These are phyloP conservation scores for Anarsia innoxiella DNA, from an alignment of 2,888 invertebrate species.

Conservation along the genomic window DNA sequence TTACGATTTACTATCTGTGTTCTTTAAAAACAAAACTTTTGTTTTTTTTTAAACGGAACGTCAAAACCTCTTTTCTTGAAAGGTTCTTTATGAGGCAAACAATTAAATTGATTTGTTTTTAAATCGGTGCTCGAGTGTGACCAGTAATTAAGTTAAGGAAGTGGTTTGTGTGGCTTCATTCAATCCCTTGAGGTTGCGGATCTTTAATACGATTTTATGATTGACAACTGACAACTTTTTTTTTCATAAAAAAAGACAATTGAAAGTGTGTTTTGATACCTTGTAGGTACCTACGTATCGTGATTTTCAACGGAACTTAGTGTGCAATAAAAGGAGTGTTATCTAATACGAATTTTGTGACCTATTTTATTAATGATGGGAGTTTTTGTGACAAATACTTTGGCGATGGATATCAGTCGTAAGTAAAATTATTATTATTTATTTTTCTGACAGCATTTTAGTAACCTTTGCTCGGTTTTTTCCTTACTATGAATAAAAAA, in stretches of 20 bases:
- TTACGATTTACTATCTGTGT: conserved; percentile 11
- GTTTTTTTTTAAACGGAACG: conserved; percentile 19
- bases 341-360: conserved; percentile 16
- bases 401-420: conserved; percentile 68
- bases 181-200: conserved; percentile 35
- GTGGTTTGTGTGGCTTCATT: conserved; percentile 46
- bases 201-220: conserved; percentile 38
- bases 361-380: conserved; percentile 40
- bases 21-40: conserved; percentile 11
- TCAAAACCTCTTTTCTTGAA: too few species aligned
- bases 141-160: conserved; percentile 41
- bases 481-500: too few species aligned
- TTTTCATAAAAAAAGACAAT: background rate
- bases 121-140: too few species aligned
- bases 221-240: conserved; percentile 1
- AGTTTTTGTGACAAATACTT: conserved; percentile 53
- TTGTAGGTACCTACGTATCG: too few species aligned
- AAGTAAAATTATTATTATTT: conserved; percentile 30
- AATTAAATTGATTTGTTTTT: background rate
- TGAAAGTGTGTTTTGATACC: background rate
- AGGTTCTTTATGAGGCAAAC: conserved; percentile 9
- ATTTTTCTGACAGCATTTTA: too few species aligned
- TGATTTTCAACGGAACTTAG: background rate
- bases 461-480: too few species aligned
- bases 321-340: conserved; percentile 21